A percentile compares a stretch with the other conserved stretches of the same genome.
phyloP scores from a whole-genome alignment of 2,797 vertebrate species.

The Acrossocheilus fasciatus region DNA sequence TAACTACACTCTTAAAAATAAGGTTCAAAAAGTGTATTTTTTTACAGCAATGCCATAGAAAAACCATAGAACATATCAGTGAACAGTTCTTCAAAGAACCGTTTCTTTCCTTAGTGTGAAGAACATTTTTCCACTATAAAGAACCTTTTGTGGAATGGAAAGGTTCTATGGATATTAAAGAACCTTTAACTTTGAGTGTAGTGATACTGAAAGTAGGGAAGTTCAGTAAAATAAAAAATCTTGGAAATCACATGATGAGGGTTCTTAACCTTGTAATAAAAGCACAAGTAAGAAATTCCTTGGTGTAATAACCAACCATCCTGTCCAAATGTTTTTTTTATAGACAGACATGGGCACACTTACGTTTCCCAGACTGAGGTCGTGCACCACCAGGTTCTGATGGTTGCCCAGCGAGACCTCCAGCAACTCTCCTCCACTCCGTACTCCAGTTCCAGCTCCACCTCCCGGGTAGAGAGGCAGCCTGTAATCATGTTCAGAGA shows the following conservation, averaged over 20 bases:
- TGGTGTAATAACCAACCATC: neutral
- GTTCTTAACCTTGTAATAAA: neutral
- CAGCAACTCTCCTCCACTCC: slow-evolving; percentile 73
- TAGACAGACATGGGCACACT: slow-evolving; percentile 55
- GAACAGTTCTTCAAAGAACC: neutral
- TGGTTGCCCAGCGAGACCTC: slow-evolving; percentile 79
- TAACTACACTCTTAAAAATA: too few relatives aligned
- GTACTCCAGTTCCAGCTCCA: slow-evolving; percentile 40
- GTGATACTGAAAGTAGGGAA: neutral
- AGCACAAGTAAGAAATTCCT: neutral
- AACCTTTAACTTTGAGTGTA: neutral
- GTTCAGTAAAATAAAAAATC: neutral
- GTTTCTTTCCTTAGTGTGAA: too few relatives aligned
- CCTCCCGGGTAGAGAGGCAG: slow-evolving; percentile 77
- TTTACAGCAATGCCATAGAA: neutral
- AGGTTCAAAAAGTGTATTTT: too few relatives aligned
- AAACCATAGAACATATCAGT: neutral
- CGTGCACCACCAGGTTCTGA: slow-evolving; percentile 87
- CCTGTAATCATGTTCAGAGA: slow-evolving; percentile 88
- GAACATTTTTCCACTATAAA: too few relatives aligned
- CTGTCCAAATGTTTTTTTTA: neutral
- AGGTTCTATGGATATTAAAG: neutral
- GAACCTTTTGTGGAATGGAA: neutral
- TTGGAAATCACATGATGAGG: neutral
- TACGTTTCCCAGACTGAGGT: slow-evolving; percentile 83